Percentiles rank a stretch among this genome's conserved stretches.
Evolutionary conservation across 2,888 invertebrate genomes (phyloP).

Genomic region (Callyntrura guangdongensis): DNA sequence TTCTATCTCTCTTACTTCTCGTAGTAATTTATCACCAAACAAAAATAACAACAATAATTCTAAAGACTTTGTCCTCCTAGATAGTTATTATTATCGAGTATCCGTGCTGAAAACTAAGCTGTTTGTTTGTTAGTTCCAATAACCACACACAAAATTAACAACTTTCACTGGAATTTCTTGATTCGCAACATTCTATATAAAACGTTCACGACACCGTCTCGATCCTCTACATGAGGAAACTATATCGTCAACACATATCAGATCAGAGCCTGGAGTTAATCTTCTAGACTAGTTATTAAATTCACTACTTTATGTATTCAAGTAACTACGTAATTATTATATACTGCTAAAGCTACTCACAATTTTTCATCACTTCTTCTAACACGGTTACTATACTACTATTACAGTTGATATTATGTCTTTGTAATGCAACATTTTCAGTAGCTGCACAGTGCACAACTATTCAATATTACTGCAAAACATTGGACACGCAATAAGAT

Average conservation of each 20-base stretch:
- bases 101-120: conserved; percentile 42
- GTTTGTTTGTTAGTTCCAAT: conserved; percentile 11
- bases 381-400: background rate
- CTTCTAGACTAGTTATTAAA: conserved; percentile 55
- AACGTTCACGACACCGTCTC: conserved; percentile 50
- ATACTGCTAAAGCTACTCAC: conserved; percentile 54
- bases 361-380: conserved; percentile 4
- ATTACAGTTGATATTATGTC: conserved; percentile 30
- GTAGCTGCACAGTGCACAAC: conserved; percentile 57
- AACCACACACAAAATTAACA: conserved; percentile 41
- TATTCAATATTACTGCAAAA: conserved; percentile 48
- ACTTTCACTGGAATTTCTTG: background rate
- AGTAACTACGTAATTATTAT: conserved; percentile 35
- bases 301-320: conserved; percentile 21
- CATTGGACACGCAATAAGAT: conserved; percentile 28
- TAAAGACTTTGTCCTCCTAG: background rate
- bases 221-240: conserved; percentile 55
- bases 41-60: conserved; percentile 22
- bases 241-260: conserved; percentile 75
- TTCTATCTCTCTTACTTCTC: conserved; percentile 57
- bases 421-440: conserved; percentile 39
- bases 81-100: conserved; percentile 29
- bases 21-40: background rate
- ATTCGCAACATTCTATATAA: conserved; percentile 23
- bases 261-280: conserved; percentile 73